Conservation (phyloP, 2,888 invertebrate species). For the Epirrhoe alternata region DNA sequence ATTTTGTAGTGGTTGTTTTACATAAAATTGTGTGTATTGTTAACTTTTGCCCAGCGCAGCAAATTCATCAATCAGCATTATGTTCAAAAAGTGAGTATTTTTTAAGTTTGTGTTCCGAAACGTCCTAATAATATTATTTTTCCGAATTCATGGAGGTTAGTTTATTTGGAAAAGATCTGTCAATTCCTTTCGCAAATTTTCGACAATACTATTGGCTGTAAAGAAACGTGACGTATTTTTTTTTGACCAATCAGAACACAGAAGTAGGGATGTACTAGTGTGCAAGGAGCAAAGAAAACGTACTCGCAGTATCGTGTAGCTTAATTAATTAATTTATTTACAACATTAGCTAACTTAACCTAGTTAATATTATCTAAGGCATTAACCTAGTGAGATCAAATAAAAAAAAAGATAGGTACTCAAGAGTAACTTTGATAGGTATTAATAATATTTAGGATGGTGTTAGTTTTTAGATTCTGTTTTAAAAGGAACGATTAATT, state of each 20-base stretch:
- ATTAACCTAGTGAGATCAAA: too few relatives aligned
- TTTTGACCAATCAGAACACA: slow-evolving; percentile 6
- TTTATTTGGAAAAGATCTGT: background rate
- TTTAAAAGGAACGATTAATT: too few relatives aligned
- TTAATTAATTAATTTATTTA: too few relatives aligned
- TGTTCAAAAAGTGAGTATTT: slow-evolving; percentile 82
- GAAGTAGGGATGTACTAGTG: slow-evolving; percentile 4
- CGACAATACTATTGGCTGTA: slow-evolving; percentile 20
- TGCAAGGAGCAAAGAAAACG: background rate
- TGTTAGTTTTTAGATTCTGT: too few relatives aligned
- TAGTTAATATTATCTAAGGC: too few relatives aligned
- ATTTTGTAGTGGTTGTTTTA: background rate
- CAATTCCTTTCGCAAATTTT: background rate
- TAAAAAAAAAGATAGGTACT: too few relatives aligned
- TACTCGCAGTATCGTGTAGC: too few relatives aligned
- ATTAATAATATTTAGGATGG: too few relatives aligned
- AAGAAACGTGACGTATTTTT: slow-evolving; percentile 1
- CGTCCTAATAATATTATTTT: background rate
- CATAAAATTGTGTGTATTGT: slow-evolving; percentile 24
- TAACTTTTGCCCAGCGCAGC: slow-evolving; percentile 12
- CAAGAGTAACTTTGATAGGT: too few relatives aligned
- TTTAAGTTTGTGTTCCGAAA: slow-evolving; percentile 22
- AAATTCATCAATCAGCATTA: slow-evolving; percentile 49
- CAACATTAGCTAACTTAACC: too few relatives aligned
- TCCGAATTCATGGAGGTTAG: slow-evolving; percentile 27